Percentiles rank a stretch among this genome's conserved stretches.
phyloP scores from a whole-genome alignment of 2,797 vertebrate species.

The Platyrinchus mystaceus region DNA sequence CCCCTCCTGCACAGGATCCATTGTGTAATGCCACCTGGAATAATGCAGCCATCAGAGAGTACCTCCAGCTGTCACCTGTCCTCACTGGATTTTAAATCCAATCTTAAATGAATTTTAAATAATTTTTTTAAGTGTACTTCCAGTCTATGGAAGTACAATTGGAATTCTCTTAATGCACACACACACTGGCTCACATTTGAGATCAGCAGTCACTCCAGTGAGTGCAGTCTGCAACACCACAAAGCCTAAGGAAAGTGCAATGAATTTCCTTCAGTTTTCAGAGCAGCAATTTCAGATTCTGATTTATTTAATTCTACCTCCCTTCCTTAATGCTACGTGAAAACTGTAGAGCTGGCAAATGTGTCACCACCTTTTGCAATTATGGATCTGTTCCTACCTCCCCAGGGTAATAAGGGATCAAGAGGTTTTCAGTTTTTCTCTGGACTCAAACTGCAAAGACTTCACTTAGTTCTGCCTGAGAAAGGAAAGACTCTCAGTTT shows the following conservation, averaged over 20 bases:
- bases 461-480: neutral
- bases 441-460: neutral
- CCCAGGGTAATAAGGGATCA: neutral
- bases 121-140: neutral
- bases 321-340: neutral
- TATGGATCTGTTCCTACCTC: neutral
- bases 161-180: neutral
- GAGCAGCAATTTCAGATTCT: neutral
- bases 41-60: neutral
- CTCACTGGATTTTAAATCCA: neutral
- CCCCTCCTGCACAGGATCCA: conserved; percentile 83
- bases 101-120: neutral
- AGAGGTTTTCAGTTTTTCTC: neutral
- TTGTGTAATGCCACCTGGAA: conserved; percentile 81
- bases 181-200: neutral
- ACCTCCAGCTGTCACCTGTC: neutral
- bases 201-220: neutral
- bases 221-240: neutral
- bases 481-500: neutral
- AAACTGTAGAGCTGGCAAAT: neutral
- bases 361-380: neutral
- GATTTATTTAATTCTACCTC: neutral
- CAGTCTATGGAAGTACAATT: neutral
- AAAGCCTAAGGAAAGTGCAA: neutral
- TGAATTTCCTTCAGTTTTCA: neutral